Conservation (phyloP, 2,888 invertebrate genomes). For the Syritta pipiens region DNA sequence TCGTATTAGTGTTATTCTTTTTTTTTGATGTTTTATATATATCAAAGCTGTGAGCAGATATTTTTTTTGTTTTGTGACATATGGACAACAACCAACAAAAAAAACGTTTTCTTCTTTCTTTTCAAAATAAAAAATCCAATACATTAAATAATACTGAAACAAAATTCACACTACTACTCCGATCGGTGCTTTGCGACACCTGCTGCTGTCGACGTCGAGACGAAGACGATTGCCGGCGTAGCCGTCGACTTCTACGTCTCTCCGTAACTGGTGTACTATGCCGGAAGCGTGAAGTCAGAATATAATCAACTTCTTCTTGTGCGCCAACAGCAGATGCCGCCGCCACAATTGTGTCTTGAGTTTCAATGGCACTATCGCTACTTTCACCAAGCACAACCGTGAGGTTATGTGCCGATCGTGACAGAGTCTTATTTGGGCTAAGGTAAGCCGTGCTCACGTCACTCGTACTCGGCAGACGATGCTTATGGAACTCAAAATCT, state of each 20-base stretch:
- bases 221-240: slow-evolving; percentile 66
- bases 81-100: slow-evolving; percentile 42
- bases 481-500: slow-evolving; percentile 54
- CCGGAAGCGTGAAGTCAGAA: slow-evolving; percentile 73
- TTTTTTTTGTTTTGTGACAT: slow-evolving; percentile 51
- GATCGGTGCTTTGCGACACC: slow-evolving; percentile 55
- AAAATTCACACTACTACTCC: slow-evolving; percentile 73
- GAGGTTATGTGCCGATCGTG: slow-evolving; percentile 59
- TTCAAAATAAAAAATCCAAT: slow-evolving; percentile 78
- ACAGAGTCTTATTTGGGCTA: slow-evolving; percentile 48
- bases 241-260: slow-evolving; percentile 70
- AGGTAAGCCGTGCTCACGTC: slow-evolving; percentile 36
- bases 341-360: slow-evolving; percentile 68
- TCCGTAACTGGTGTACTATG: slow-evolving; percentile 75
- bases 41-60: slow-evolving; percentile 51
- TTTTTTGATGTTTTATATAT: slow-evolving; percentile 9
- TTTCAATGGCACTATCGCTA: slow-evolving; percentile 42
- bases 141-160: slow-evolving; percentile 79
- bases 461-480: slow-evolving; percentile 46
- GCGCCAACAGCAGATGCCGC: slow-evolving; percentile 66
- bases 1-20: slow-evolving; percentile 11
- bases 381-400: slow-evolving; percentile 44
- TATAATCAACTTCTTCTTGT: slow-evolving; percentile 71
- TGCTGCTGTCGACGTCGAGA: slow-evolving; percentile 63
- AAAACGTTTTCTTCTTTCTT: slow-evolving; percentile 20